A percentile compares a stretch with the other conserved stretches of the same genome.
Evolutionary conservation across 2,888 invertebrate genomes (phyloP).

Genomic region (Fragum whitleyi): DNA sequence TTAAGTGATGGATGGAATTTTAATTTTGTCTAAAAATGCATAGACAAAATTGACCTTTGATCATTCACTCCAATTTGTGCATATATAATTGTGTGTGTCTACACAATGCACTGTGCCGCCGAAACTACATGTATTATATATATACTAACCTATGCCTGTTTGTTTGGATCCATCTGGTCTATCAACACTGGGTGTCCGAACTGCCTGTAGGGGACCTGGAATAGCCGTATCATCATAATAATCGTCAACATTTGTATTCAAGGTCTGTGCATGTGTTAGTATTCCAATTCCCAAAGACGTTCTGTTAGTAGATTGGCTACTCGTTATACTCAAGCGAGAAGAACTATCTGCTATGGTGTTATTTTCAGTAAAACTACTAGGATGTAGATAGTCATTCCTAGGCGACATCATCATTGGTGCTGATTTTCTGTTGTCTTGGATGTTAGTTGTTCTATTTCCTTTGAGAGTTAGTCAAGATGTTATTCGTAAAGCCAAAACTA

Average conservation of each 20-base stretch:
- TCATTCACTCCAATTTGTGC: too few relatives aligned
- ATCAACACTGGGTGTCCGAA: neutral
- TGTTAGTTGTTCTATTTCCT: neutral
- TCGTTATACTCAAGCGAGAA: neutral
- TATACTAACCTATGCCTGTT: neutral
- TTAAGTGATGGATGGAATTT: too few relatives aligned
- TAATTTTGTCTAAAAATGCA: too few relatives aligned
- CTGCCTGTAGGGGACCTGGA: conserved; percentile 3
- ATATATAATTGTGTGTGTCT: too few relatives aligned
- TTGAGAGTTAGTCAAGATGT: conserved; percentile 8
- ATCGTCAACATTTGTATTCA: neutral
- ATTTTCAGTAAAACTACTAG: neutral
- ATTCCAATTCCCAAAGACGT: neutral
- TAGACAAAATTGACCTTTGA: too few relatives aligned
- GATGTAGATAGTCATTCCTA: conserved; percentile 5
- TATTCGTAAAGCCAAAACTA: too few relatives aligned
- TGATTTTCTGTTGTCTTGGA: neutral
- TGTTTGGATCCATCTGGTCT: neutral
- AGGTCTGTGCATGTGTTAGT: neutral
- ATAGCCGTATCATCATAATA: conserved; percentile 49
- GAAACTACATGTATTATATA: too few relatives aligned
- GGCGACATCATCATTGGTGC: neutral
- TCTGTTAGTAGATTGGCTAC: neutral
- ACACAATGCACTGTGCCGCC: too few relatives aligned
- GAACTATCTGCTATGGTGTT: neutral